Evolutionary conservation across 2,797 vertebrate species (phyloP), one percentile per base, ranked within the genome.

Genomic region (Centroberyx gerrardi): DNA sequence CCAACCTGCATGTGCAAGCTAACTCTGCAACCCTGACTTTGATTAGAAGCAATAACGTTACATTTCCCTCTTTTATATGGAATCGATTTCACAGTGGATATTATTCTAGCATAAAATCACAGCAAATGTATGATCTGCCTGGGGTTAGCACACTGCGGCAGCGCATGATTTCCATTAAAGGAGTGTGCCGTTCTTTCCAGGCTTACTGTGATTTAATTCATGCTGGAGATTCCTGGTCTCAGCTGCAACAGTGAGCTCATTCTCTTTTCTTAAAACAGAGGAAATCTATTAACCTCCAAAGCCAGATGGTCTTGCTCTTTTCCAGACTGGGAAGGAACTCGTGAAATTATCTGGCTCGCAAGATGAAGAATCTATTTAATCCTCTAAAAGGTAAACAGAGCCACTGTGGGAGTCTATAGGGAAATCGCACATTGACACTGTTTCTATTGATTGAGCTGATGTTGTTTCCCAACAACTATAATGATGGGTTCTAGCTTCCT

Each of bases 401-500:
- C 31, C 31, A 58, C 46, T 65, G 60, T 72, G 58, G 51, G 58
- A 55, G 53, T 68, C 55, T 14, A 61, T 70, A 76, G 72, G 77
- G 67, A 66, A 69, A 68, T 69, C 67, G 75, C 55, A 36, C 62
- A 53, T 29, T 1, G 18, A 63, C 74, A 68, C 54, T 29, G 74
- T 79, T 42, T 53, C 65, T 79, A 87, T 81, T 86, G 84, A 90
- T 78, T 65, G 38, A 49, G 78, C 58, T 77, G 49, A 81, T 69
- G 31, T 33, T 85, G 85, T 72, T 68, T 49, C 60, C 78, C 36
- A 71, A 77, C 68, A 83, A 52, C 62, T 44, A 59, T 72, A 86
- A 87, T 84, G 66, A 78, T 2, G 55, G 72, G 48, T 80, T 71
- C n/a, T 33, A 33, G 63, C 27, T 68, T 13, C 2, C 61, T n/a